Percentiles rank a stretch among this genome's conserved stretches.
Evolutionary conservation across 1,140 invertebrate genomes (phyloP).

Genomic region (Trichonephila clavata): DNA sequence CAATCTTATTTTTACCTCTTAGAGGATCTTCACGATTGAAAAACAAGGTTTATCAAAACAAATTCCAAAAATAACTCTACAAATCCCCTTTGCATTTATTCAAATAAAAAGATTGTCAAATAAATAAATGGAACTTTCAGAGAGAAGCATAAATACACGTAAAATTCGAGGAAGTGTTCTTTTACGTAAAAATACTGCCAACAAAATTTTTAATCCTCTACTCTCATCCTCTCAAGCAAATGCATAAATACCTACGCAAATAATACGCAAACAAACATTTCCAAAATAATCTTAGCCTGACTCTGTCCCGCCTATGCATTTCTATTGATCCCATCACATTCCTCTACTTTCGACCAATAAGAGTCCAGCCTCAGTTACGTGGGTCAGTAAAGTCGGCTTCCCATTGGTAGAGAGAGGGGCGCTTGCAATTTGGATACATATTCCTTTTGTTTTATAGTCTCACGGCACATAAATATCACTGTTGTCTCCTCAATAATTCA

Average conservation of each 20-base stretch:
- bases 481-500: background rate
- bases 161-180: no score
- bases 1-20: no score
- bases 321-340: constrained; percentile 56
- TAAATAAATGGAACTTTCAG: no score
- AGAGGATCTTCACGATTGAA: no score
- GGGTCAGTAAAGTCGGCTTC: background rate
- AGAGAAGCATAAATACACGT: no score
- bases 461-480: constrained; percentile 54
- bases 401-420: constrained; percentile 54
- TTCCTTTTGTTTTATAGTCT: constrained; percentile 46
- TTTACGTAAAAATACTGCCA: no score
- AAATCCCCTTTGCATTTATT: no score
- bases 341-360: constrained; percentile 71
- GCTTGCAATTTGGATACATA: constrained; percentile 16
- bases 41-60: no score
- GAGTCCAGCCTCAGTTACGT: constrained; percentile 24
- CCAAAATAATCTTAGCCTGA: background rate
- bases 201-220: no score
- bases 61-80: no score
- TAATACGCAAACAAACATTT: background rate
- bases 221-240: background rate
- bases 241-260: constrained; percentile 7
- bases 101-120: no score
- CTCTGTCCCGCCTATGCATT: constrained; percentile 13